Evolutionary conservation across 2,797 vertebrate species (phyloP).

Genomic region (Rhinichthys osculus): DNA sequence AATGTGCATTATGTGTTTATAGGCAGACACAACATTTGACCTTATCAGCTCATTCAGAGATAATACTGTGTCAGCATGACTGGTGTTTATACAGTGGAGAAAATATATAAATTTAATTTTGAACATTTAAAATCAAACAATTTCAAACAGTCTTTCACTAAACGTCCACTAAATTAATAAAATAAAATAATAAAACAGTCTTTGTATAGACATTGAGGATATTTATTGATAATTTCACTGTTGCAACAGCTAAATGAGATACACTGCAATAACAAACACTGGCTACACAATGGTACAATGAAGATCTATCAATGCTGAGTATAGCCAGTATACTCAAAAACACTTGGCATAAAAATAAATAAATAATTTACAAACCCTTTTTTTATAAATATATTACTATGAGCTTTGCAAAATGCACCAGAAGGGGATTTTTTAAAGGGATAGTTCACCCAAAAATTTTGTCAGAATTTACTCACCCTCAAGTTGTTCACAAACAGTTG

Average conservation of each 20-base stretch:
- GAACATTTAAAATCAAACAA: background rate
- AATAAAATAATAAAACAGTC: background rate
- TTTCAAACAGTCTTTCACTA: background rate
- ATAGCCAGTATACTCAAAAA: slow-evolving; percentile 40
- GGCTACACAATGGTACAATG: slow-evolving; percentile 15
- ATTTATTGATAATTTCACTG: slow-evolving; percentile 14
- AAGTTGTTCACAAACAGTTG: too few relatives aligned
- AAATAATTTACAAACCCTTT: background rate
- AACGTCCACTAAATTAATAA: background rate
- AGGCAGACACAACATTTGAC: background rate
- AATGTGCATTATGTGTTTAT: background rate
- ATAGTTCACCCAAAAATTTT: too few relatives aligned
- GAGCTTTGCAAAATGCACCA: background rate
- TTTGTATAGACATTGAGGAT: background rate
- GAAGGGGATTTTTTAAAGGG: background rate
- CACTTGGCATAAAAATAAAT: slow-evolving; percentile 15
- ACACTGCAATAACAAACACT: slow-evolving; percentile 21
- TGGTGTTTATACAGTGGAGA: background rate
- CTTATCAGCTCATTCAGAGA: background rate
- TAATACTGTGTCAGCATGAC: background rate
- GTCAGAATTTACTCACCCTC: too few relatives aligned
- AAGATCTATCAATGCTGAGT: slow-evolving; percentile 2
- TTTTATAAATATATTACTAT: background rate
- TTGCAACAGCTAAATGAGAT: background rate
- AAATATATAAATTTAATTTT: background rate